Percentiles rank a stretch among this genome's conserved stretches.
phyloP scores from a whole-genome alignment of 2,797 vertebrate species.

The Micropoecilia bifurca region DNA sequence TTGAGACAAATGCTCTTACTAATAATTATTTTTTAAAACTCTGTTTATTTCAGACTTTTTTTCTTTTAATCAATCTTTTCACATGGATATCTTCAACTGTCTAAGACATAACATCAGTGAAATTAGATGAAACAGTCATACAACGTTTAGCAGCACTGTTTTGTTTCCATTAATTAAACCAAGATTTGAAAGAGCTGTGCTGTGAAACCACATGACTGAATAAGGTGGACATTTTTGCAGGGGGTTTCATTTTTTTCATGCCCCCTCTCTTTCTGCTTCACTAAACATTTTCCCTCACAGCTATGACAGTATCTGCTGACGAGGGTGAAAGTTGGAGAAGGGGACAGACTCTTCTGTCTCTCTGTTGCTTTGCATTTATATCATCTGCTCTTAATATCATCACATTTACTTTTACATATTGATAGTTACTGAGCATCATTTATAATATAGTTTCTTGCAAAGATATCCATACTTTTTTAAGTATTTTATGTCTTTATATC shows the following conservation, averaged over 20 bases:
- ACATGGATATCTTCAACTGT: neutral
- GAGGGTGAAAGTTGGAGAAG: conserved; percentile 54
- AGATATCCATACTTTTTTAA: neutral
- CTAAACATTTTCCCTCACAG: conserved; percentile 40
- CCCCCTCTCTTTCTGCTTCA: conserved; percentile 56
- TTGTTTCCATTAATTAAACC: conserved; percentile 48
- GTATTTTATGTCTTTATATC: neutral
- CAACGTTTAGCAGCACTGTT: conserved; percentile 28
- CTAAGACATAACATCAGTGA: neutral
- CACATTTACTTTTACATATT: conserved; percentile 11
- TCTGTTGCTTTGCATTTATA: conserved; percentile 35
- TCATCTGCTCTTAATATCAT: neutral
- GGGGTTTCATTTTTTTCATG: conserved; percentile 3
- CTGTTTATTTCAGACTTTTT: neutral
- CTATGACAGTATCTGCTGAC: conserved; percentile 64
- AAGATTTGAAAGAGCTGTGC: conserved; percentile 47
- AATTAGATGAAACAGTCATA: conserved; percentile 40
- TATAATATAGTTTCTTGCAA: neutral
- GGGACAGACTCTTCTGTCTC: conserved; percentile 39
- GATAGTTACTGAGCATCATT: conserved; percentile 1
- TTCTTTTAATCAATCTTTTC: neutral
- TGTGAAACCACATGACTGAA: conserved; percentile 40
- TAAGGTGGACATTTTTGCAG: conserved; percentile 40
- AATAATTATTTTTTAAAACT: neutral
- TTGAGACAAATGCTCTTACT: neutral